These are phyloP conservation scores for Cebus imitator DNA, from an alignment of 2,113 vertebrate genomes.

Conservation along the genomic window DNA sequence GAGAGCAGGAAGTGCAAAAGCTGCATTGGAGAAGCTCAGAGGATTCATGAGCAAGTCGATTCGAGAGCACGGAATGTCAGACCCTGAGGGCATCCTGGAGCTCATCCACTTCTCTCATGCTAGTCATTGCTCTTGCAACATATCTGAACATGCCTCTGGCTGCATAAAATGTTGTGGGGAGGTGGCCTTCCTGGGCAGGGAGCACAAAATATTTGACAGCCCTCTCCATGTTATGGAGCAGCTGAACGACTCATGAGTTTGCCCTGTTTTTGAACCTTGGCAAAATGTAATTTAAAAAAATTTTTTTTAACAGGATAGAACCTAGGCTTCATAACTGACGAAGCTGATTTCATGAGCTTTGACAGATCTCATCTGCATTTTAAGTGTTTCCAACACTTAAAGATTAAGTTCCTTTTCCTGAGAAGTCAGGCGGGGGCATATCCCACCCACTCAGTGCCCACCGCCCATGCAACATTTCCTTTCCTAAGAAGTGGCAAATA, in stretches of 20 bases:
- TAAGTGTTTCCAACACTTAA: background rate
- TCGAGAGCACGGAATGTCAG: background rate
- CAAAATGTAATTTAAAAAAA: background rate
- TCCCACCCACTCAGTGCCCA: accelerated
- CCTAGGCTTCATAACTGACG: accelerated
- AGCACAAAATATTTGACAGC: background rate
- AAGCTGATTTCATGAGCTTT: background rate
- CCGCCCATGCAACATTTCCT: background rate
- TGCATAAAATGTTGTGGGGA: background rate
- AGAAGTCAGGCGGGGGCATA: accelerated
- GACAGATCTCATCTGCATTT: background rate
- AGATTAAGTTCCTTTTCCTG: background rate
- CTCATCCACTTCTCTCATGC: too few species aligned
- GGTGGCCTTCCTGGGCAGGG: background rate
- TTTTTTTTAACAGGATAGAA: background rate
- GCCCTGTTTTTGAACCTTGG: background rate
- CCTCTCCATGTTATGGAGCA: background rate
- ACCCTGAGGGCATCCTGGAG: background rate
- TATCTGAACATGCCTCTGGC: background rate
- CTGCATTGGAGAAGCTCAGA: background rate
- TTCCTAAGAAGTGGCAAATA: background rate
- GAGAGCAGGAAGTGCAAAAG: background rate
- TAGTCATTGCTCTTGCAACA: background rate
- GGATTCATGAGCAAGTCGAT: background rate
- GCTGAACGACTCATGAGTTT: background rate